Evolutionary conservation across 1,140 invertebrate genomes (phyloP), one percentile per base, ranked within the genome.

Genomic region (Agrilus planipennis): DNA sequence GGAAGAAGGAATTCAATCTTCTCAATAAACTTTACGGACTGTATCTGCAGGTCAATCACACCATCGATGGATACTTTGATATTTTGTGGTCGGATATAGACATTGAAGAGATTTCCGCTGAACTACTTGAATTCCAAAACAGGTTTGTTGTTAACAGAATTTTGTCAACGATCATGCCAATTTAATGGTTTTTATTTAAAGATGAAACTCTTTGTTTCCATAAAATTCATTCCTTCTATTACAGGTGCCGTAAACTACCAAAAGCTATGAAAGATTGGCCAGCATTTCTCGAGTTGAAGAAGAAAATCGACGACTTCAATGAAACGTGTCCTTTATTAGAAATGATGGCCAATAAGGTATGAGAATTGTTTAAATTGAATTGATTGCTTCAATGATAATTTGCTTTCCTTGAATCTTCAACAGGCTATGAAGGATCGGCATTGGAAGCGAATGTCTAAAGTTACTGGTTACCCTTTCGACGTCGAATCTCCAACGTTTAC

Each of bases 271-370:
- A 84, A 65, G 81, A 86, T 40, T 91, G 88, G 87, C 84, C 84
- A 2, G 89, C 88, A 0, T 93, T 73, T 61, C 76, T 82, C 18
- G 84, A 89, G 49, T 61, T 91, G 32, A 89, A 87, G 49, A 84
- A 83, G 46, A 89, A 84, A 58, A 89, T 93, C 47, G 86, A 90
- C 46, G 85, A 91, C 50, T 91, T 92, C 54, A 89, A 82, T 55
- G 82, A 89, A 55, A 85, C 81, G 38, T 88, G 86, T 54, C 88
- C 88, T 0, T 57, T 92, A 12, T 64, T 92, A 10, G 85, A 90
- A 57, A 56, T 91, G 43, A 91, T 93, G 88, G 80, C 85, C 0
- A 84, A 89, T 55, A 85, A 84, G 40, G 52, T 57, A 45, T 34
- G 6, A 6, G n/a, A 25, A 6, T 25, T 7, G 5, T 25, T 7